phyloP scores from a whole-genome alignment of 2,888 invertebrate species.

The Eristalis pertinax region DNA sequence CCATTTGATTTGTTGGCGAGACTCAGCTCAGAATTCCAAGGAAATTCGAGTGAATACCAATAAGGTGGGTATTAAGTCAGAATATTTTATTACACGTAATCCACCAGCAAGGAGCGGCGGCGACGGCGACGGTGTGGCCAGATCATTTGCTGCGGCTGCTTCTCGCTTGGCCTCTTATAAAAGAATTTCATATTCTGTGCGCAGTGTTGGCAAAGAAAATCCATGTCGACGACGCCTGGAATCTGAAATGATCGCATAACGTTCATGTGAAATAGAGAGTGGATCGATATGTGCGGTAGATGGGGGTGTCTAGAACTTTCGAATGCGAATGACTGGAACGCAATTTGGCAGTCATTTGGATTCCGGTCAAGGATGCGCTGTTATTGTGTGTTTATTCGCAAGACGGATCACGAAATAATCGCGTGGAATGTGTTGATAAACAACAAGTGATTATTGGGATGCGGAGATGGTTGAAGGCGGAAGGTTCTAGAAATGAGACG shows the following conservation, averaged over 20 bases:
- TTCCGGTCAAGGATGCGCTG: not conserved
- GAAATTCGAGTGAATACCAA: conserved; percentile 55
- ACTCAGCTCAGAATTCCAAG: conserved; percentile 3
- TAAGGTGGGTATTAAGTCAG: conserved; percentile 40
- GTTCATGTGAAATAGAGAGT: not conserved
- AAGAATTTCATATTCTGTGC: conserved; percentile 12
- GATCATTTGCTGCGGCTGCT: no score
- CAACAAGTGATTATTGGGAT: not conserved
- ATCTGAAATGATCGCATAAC: not conserved
- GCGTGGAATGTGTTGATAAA: not conserved
- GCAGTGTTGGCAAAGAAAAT: not conserved
- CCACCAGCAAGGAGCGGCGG: not conserved
- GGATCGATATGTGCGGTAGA: not conserved
- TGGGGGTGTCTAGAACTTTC: not conserved
- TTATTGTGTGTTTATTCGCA: not conserved
- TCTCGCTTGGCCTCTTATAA: not conserved
- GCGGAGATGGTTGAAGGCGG: not conserved
- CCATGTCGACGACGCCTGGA: not conserved
- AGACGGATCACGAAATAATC: no score
- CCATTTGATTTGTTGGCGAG: not conserved
- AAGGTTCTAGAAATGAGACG: not conserved
- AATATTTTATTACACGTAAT: conserved; percentile 20
- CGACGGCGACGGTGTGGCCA: no score
- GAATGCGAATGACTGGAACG: not conserved
- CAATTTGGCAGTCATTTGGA: not conserved